Conservation (phyloP, 2,797 vertebrate species). For the Rousettus madagascariensis region DNA sequence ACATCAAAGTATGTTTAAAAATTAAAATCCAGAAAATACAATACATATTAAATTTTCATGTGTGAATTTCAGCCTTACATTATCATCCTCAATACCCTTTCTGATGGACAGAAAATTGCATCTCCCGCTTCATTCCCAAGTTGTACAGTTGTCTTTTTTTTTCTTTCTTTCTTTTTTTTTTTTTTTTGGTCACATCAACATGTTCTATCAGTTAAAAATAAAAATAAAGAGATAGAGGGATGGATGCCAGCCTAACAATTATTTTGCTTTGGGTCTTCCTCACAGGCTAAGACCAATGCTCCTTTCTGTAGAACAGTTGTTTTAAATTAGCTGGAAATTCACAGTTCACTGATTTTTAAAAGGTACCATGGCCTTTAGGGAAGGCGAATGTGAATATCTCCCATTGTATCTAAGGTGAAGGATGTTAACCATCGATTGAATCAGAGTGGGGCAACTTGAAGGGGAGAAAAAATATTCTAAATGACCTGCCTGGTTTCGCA, state of each 20-base stretch:
- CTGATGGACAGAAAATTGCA: neutral
- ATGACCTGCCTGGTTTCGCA: conserved; percentile 32
- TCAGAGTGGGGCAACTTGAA: neutral
- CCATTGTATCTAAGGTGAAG: neutral
- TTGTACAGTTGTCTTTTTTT: neutral
- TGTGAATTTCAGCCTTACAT: neutral
- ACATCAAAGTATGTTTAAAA: neutral
- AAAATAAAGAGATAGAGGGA: neutral
- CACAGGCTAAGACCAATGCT: conserved; percentile 19
- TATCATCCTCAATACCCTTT: neutral
- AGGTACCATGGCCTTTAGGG: conserved; percentile 34
- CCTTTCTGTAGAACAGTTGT: conserved; percentile 19
- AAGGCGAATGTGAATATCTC: conserved; percentile 10
- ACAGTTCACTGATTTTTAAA: conserved; percentile 56
- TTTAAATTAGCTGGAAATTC: conserved; percentile 55
- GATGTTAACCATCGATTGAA: conserved; percentile 43
- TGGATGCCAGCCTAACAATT: neutral
- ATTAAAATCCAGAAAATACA: neutral
- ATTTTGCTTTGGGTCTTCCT: conserved; percentile 39
- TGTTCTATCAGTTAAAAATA: neutral
- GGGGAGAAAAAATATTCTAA: conserved; percentile 40
- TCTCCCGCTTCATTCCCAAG: neutral
- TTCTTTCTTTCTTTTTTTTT: too few relatives aligned
- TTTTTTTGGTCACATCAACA: conserved; percentile 9
- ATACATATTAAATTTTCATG: neutral